Percentiles rank a stretch among this genome's conserved stretches.
Evolutionary conservation across 2,888 invertebrate genomes (phyloP).

Genomic region (Rutpela maculata): DNA sequence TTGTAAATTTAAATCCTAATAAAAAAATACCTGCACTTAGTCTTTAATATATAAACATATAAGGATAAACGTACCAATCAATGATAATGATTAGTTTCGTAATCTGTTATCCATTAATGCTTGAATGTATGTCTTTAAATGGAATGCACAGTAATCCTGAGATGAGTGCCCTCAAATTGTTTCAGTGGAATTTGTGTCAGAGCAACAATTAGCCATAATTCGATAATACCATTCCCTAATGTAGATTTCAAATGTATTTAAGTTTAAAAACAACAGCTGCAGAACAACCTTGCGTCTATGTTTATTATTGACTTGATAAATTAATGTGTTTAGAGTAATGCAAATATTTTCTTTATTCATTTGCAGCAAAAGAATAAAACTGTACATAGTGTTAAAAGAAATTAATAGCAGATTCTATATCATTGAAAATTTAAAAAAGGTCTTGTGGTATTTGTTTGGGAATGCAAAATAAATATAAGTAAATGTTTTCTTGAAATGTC

Average conservation of each 20-base stretch:
- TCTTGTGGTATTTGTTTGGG: too few species aligned
- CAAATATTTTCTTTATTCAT: too few species aligned
- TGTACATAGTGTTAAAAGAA: background rate
- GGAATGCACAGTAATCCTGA: background rate
- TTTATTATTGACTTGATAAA: background rate
- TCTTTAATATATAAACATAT: too few species aligned
- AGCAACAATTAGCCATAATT: background rate
- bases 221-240: background rate
- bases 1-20: too few species aligned
- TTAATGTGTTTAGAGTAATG: background rate
- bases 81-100: background rate
- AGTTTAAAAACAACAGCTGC: background rate
- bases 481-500: too few species aligned
- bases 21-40: too few species aligned
- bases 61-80: background rate
- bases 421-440: too few species aligned
- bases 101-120: background rate
- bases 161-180: background rate
- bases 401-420: too few species aligned
- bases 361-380: background rate
- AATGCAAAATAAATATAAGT: too few species aligned
- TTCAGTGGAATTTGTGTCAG: background rate
- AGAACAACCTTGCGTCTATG: background rate
- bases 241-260: background rate
- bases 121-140: background rate